A percentile compares a stretch with the other conserved stretches of the same genome.
Conservation (phyloP, 2,888 invertebrate genomes). For the Pseudanteris insignis region DNA sequence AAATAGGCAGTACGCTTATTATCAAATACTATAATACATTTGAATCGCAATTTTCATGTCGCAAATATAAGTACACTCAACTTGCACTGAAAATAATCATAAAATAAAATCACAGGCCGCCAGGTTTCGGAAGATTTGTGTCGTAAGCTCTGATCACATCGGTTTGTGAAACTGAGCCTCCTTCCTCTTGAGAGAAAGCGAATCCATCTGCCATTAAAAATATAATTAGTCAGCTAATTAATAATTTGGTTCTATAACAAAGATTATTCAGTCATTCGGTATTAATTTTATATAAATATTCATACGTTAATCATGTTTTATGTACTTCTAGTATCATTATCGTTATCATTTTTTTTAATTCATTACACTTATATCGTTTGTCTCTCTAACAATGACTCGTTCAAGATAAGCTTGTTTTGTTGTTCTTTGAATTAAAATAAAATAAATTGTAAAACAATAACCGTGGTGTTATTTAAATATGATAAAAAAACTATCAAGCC, state of each 20-base stretch:
- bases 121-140: slow-evolving; percentile 86
- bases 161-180: slow-evolving; percentile 92
- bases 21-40: slow-evolving; percentile 22
- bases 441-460: too few relatives aligned
- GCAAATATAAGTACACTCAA: slow-evolving; percentile 5
- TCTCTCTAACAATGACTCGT: too few relatives aligned
- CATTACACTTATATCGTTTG: too few relatives aligned
- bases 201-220: slow-evolving; percentile 95
- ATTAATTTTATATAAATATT: background rate
- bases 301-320: background rate
- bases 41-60: slow-evolving; percentile 8
- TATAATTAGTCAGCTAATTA: background rate
- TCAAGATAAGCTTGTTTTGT: too few relatives aligned
- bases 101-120: slow-evolving; percentile 71
- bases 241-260: too few relatives aligned
- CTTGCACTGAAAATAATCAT: background rate
- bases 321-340: too few relatives aligned
- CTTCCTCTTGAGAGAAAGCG: slow-evolving; percentile 99
- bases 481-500: too few relatives aligned
- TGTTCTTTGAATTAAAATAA: too few relatives aligned
- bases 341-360: too few relatives aligned
- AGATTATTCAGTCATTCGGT: background rate
- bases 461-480: too few relatives aligned
- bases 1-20: slow-evolving; percentile 14
- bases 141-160: slow-evolving; percentile 96